Conservation (phyloP, 2,797 vertebrate species). For the Synaphobranchus kaupii region DNA sequence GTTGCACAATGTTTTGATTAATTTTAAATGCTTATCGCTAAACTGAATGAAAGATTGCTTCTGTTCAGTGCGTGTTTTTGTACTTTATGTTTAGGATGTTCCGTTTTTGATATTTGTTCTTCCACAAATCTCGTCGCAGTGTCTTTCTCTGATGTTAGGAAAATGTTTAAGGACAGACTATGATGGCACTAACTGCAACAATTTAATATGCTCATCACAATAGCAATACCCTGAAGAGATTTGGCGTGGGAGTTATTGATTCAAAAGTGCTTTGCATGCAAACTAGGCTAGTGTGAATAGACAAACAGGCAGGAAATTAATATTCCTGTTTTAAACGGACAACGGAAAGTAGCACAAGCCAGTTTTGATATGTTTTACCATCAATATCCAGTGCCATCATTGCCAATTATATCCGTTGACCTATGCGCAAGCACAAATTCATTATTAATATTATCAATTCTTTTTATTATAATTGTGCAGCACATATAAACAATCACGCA, state of each 20-base stretch:
- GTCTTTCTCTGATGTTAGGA: not conserved
- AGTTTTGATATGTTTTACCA: not conserved
- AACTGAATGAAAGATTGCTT: not conserved
- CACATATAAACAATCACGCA: not conserved
- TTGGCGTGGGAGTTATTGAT: conserved; percentile 1
- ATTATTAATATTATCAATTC: not conserved
- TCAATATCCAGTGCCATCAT: not conserved
- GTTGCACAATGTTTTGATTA: not conserved
- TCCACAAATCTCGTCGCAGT: not conserved
- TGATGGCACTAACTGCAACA: not conserved
- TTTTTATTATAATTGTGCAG: not conserved
- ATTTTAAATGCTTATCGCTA: not conserved
- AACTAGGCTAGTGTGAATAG: not conserved
- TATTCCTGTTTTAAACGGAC: not conserved
- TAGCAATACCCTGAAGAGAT: conserved; percentile 6
- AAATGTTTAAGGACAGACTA: not conserved
- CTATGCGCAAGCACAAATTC: not conserved
- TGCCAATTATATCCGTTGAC: not conserved
- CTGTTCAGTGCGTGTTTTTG: not conserved
- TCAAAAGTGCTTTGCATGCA: not conserved
- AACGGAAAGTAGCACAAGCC: not conserved
- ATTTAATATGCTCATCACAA: not conserved
- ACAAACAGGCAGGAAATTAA: not conserved
- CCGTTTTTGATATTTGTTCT: not conserved
- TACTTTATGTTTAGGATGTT: not conserved